Evolutionary conservation across 2,113 vertebrate genomes (phyloP).

Genomic region (Semnornis frantzii): DNA sequence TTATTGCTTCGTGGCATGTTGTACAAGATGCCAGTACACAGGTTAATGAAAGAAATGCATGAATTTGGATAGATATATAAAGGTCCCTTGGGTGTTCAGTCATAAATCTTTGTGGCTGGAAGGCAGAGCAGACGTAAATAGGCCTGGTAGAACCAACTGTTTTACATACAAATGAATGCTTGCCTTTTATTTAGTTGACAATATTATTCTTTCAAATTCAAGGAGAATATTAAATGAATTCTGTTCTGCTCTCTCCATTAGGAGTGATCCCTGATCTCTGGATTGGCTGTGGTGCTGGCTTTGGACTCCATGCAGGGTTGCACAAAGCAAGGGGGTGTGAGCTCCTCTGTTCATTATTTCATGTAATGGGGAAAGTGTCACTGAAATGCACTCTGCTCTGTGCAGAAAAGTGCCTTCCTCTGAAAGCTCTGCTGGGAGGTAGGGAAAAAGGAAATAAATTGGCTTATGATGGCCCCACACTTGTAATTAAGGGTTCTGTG

Average conservation of each 20-base stretch:
- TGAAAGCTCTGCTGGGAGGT: not conserved
- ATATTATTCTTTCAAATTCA: slow-evolving; percentile 66
- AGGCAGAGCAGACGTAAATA: slow-evolving; percentile 67
- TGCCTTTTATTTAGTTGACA: slow-evolving; percentile 68
- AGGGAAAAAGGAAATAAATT: slow-evolving; percentile 5
- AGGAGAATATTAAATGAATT: slow-evolving; percentile 63
- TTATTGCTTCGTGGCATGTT: slow-evolving; percentile 52
- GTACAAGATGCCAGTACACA: slow-evolving; percentile 63
- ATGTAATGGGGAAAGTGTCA: not conserved
- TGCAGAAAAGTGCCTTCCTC: not conserved
- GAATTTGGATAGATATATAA: slow-evolving; percentile 66
- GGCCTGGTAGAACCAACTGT: slow-evolving; percentile 60
- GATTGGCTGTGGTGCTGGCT: not conserved
- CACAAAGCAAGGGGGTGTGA: not conserved
- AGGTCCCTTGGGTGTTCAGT: slow-evolving; percentile 68
- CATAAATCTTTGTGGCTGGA: slow-evolving; percentile 70
- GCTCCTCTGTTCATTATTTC: not conserved
- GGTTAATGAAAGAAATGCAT: slow-evolving; percentile 71
- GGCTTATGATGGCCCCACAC: not conserved
- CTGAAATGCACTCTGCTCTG: not conserved
- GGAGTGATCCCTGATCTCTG: slow-evolving; percentile 34
- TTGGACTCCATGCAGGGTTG: not conserved
- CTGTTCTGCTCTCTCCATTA: slow-evolving; percentile 27
- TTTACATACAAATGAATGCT: slow-evolving; percentile 74
- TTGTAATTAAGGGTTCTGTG: not conserved